These are phyloP conservation scores for Meteorus sp. DNA, from an alignment of 1,140 invertebrate genomes.

Conservation along the genomic window DNA sequence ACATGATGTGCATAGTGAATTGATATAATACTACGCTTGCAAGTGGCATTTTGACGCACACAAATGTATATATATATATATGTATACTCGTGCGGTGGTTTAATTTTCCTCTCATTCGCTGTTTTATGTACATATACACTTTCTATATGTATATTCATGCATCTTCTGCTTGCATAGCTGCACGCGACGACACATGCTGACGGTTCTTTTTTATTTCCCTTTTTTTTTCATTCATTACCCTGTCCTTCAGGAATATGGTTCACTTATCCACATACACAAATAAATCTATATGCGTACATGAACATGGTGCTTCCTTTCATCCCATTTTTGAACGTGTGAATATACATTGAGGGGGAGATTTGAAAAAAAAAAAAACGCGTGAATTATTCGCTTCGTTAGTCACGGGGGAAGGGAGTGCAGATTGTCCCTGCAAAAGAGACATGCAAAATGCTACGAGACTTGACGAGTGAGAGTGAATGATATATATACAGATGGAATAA, in stretches of 20 bases:
- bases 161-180: too few species aligned
- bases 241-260: too few species aligned
- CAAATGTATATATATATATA: too few species aligned
- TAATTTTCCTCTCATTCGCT: too few species aligned
- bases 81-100: too few species aligned
- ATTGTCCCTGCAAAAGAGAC: neutral
- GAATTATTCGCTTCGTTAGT: slow-evolving; percentile 23
- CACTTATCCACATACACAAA: neutral
- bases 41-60: neutral
- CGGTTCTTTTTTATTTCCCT: too few species aligned
- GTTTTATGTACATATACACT: too few species aligned
- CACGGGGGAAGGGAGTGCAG: neutral
- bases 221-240: too few species aligned
- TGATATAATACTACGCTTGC: too few species aligned
- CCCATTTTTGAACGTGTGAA: neutral
- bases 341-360: neutral
- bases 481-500: too few species aligned
- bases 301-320: neutral
- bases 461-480: neutral
- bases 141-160: too few species aligned
- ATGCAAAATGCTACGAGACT: slow-evolving; percentile 5
- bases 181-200: too few species aligned
- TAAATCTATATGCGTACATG: neutral
- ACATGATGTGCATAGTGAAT: neutral
- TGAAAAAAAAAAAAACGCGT: slow-evolving; percentile 4